Conservation (phyloP, 1,140 invertebrate species). For the Caenorhabditis latens region DNA sequence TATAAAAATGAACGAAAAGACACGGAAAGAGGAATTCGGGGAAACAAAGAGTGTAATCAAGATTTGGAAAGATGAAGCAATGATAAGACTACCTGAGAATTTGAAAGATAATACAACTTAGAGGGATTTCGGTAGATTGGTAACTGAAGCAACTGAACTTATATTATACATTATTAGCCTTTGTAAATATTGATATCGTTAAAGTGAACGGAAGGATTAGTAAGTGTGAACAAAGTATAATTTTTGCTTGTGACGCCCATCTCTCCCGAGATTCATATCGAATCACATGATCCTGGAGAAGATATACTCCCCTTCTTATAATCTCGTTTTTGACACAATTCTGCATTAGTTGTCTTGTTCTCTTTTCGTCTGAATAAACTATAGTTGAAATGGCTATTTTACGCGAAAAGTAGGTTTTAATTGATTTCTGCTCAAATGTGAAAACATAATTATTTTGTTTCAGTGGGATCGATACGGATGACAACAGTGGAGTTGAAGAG, state of each 20-base stretch:
- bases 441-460: neutral
- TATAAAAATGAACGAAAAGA: slow-evolving; percentile 2
- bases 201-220: neutral
- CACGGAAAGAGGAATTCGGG: neutral
- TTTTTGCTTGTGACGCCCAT: neutral
- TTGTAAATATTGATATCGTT: too few relatives aligned
- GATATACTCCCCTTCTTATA: slow-evolving; percentile 12
- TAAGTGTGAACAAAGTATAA: neutral
- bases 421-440: neutral
- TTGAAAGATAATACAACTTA: neutral
- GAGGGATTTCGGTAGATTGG: too few relatives aligned
- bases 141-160: too few relatives aligned
- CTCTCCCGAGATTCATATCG: slow-evolving; percentile 25
- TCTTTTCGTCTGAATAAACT: neutral
- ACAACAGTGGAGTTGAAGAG: neutral
- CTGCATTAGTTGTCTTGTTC: neutral
- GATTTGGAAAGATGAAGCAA: neutral
- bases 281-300: slow-evolving; percentile 29
- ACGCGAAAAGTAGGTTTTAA: neutral
- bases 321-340: slow-evolving; percentile 25
- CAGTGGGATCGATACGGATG: slow-evolving; percentile 19
- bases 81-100: neutral
- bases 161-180: too few relatives aligned
- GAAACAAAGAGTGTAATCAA: neutral
- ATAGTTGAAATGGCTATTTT: slow-evolving; percentile 20